phyloP scores from a whole-genome alignment of 2,113 vertebrate species.

The Phrynocephalus versicolor region DNA sequence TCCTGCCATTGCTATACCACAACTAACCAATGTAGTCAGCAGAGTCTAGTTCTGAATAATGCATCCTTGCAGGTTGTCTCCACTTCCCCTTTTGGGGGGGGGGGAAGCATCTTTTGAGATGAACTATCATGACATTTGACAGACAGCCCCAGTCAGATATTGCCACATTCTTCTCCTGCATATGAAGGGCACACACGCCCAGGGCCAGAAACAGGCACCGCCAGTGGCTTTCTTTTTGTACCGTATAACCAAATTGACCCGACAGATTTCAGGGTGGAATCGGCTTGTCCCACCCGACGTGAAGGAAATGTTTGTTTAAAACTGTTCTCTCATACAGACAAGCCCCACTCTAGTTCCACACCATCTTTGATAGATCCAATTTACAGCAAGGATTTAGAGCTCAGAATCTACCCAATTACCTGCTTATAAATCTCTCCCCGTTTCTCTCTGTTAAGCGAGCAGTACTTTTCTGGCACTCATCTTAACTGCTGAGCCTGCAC shows the following conservation, averaged over 20 bases:
- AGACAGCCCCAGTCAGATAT: not conserved
- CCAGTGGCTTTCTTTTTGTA: not conserved
- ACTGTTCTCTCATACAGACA: not conserved
- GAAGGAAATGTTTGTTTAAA: not conserved
- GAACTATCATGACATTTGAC: no score
- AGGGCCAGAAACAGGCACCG: no score
- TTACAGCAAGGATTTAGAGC: not conserved
- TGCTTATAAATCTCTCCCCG: not conserved
- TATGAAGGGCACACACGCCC: not conserved
- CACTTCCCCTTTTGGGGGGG: no score
- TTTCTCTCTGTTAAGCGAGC: not conserved
- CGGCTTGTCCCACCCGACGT: not conserved
- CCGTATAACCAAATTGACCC: accelerated
- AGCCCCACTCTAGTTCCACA: not conserved
- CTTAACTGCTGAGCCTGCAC: not conserved
- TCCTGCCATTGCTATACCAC: not conserved
- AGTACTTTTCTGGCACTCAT: not conserved
- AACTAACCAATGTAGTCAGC: not conserved
- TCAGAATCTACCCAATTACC: not conserved
- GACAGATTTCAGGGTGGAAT: not conserved
- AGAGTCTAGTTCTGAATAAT: not conserved
- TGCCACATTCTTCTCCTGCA: not conserved
- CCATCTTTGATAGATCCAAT: not conserved
- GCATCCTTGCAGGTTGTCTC: no score
- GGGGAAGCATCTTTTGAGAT: no score